Evolutionary conservation across 2,797 vertebrate genomes (phyloP).

Genomic region (Setipinna tenuifilis): DNA sequence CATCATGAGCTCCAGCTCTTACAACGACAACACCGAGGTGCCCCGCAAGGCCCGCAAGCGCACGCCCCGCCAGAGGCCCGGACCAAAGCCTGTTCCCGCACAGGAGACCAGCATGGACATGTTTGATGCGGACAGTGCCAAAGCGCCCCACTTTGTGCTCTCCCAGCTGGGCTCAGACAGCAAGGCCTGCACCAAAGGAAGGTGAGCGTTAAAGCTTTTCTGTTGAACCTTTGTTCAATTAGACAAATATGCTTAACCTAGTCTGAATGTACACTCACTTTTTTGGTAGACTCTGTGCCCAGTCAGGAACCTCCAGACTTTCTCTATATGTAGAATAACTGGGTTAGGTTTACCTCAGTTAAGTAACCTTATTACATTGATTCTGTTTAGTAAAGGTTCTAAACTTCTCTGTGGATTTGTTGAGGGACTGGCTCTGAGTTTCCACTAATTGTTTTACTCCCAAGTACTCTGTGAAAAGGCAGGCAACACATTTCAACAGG

Average conservation of each 20-base stretch:
- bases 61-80: conserved; percentile 95
- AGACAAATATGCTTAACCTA: neutral
- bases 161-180: conserved; percentile 94
- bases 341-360: neutral
- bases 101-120: conserved; percentile 94
- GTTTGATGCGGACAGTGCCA: conserved; percentile 99
- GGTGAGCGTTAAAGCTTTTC: conserved; percentile 62
- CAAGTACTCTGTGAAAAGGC: neutral
- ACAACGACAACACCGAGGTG: conserved; percentile 99
- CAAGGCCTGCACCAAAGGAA: conserved; percentile 92
- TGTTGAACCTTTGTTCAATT: neutral
- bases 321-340: neutral
- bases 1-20: conserved; percentile 91
- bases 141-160: conserved; percentile 98
- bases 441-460: neutral
- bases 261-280: neutral
- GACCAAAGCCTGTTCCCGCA: conserved; percentile 83
- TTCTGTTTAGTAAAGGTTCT: neutral
- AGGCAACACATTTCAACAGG: conserved; percentile 39
- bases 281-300: neutral
- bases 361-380: neutral
- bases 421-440: neutral
- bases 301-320: neutral
- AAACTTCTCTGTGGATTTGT: neutral
- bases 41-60: conserved; percentile 98